Conservation (phyloP, 1,140 invertebrate genomes). For the Oreohelix idahoensis region DNA sequence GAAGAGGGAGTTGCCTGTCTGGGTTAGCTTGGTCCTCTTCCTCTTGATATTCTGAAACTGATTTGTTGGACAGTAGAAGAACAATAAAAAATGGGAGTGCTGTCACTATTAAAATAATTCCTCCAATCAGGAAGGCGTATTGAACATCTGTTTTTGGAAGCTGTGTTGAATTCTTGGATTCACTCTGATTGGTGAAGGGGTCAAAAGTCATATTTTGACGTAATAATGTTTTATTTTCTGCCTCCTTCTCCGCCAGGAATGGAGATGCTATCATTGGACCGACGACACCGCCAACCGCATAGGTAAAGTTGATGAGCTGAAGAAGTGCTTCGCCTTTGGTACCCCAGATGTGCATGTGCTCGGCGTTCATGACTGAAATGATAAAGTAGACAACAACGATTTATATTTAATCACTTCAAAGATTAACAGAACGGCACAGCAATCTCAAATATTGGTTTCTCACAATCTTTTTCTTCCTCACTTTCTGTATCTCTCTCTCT, state of each 20-base stretch:
- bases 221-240: not conserved
- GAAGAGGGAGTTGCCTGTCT: conserved; percentile 13
- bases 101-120: conserved; percentile 26
- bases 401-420: not conserved
- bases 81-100: conserved; percentile 24
- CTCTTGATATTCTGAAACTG: not conserved
- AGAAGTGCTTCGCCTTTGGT: conserved; percentile 59
- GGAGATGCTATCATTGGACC: conserved; percentile 52
- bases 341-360: conserved; percentile 73
- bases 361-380: conserved; percentile 72
- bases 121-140: conserved; percentile 41
- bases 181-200: not conserved
- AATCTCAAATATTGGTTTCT: not conserved
- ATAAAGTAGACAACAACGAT: too few relatives aligned
- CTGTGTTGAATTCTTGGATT: not conserved
- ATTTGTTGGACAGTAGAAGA: not conserved
- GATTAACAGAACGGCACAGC: not conserved
- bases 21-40: not conserved
- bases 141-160: conserved; percentile 14
- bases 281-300: conserved; percentile 52
- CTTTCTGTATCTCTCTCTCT: too few relatives aligned
- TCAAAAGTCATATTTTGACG: not conserved
- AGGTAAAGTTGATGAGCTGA: conserved; percentile 53
- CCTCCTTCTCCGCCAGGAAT: conserved; percentile 44
- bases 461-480: not conserved